Base-by-base conservation (phyloP, 1,140 invertebrate species). In the Drosophila triauraria region DNA sequence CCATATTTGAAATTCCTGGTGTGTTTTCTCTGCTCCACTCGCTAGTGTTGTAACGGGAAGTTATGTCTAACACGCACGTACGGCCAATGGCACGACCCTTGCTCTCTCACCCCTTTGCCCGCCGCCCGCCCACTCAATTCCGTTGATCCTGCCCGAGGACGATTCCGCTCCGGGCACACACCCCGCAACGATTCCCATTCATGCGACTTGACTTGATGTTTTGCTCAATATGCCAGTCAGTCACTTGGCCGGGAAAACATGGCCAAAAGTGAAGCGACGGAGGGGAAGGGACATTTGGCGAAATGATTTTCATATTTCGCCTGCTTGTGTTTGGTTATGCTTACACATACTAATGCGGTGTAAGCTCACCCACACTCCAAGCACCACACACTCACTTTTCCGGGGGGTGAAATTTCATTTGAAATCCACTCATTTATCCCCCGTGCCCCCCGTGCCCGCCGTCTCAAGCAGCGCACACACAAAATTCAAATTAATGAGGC, bases 61-160 rank as follows among this genome's bases (percentile, higher is more conserved):
- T 87, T 87, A 80, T 82, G 79, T 86, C 79, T 79, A 79, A 82
- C 82, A 86, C 80, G 82, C 83, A 86, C 82, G 82, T 86, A 87
- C 83, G 54, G 17, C 78, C 56, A 79, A 61, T 61, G 68, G 61
- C 75, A 68, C 74, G 69, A 59, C 70, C 75, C 75, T 62, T 64
- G 20, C 30, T 44, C 74, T 40, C 44, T 17, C 15, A 15, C 40
- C 47, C 20, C 32, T 58, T 9, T 10, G 20, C 13, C 44, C 23
- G 5, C 15, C 17, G 9, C n/a, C n/a, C 17, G 27, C 44, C 20
- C 44, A 4, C 40, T 56, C 53, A 25, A 56, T 56, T 56, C 53
- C 20, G 53, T 56, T 56, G 53, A 56, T 56, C 53, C 53, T 56
- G 53, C 35, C 20, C 13, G 38, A 56, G 53, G 35, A 56, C 48